Evolutionary conservation across 2,888 invertebrate species (phyloP), one percentile per base, ranked within the genome.

Genomic region (Allacma fusca): DNA sequence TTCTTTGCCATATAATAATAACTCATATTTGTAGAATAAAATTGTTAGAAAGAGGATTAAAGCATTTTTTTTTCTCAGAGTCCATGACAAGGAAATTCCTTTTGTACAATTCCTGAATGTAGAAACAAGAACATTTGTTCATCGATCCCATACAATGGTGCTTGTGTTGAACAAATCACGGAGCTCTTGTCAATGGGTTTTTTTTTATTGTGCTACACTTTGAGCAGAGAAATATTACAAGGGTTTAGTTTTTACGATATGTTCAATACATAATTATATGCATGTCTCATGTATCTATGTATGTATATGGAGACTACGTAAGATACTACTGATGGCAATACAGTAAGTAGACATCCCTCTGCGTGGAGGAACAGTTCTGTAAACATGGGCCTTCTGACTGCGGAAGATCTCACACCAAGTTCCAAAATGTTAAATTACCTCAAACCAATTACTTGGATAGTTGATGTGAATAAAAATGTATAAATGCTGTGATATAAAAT

Each of bases 61-160:
- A 50, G 16, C 16, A 16, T 50, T 12, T 5, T 50, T 50, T 50
- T 50, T 34, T 34, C 9, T 34, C 4, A n/a, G 16, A 50, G 50
- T 2, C 50, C 50, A 50, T n/a, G 50, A 50, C 50, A 50, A 50
- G 50, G 50, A 50, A 50, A 50, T 50, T n/a, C 16, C 50, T 50
- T 50, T 50, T 50, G 50, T 50, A n/a, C 19, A 16, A 12, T 34
- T 19, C 2, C 50, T 50, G 7, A 50, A 50, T n/a, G 16, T n/a
- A 50, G 50, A 50, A 50, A 50, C 16, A 50, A 12, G 19, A 50
- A 50, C 50, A 50, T 50, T 50, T 50, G 9, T 50, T 50, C 50
- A 50, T 4, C n/a, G 19, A 50, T 13, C 50, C 50, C 50, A 50
- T 16, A 50, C 50, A 50, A 50, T 16, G 19, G 19, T 34, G 50